Base-by-base conservation (phyloP, 2,888 invertebrate species). In the Euplexia lucipara region DNA sequence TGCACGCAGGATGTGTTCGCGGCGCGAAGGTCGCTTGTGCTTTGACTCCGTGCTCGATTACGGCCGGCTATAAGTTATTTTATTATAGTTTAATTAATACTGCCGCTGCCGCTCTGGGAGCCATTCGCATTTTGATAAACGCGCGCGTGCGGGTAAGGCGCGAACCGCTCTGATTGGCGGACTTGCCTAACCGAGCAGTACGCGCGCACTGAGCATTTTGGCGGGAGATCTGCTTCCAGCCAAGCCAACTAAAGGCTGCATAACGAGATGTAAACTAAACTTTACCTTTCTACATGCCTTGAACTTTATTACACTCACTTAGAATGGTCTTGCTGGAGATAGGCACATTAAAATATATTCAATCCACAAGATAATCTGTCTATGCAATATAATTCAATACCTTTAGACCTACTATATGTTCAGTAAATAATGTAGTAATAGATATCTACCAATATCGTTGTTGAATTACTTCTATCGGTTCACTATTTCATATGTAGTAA, bases 131-230 rank as follows among this genome's bases (percentile, higher is more conserved):
- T 88, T 92, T 91, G 89, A 93, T 92, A 92, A 91, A 91, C 84
- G 88, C 91, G 91, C 92, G 91, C 91, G 90, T 86, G 85, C 92
- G 85, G 81, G 81, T 86, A 87, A 86, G 85, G 88, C 92, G 90
- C 93, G 90, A 90, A 85, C 90, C 82, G 83, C 85, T 92, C 86
- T 93, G 93, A 94, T 94, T 94, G 93, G 94, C 82, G 84, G 83
- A 86, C 88, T 86, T 20, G 26, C 9, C 73, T n/a, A 82, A 83
- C 66, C 75, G 66, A 68, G 72, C 79, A 81, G 71, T 83, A 73
- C 69, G 81, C 81, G 76, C 70, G 62, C 58, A 78, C 78, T 67
- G 70, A 79, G 62, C 79, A 74, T 86, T 90, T 93, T 90, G 91
- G 92, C 91, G 91, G 91, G 90, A 92, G 90, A 88, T 88, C 88